These are phyloP conservation scores for Drosophila nasuta DNA, from an alignment of 1,140 invertebrate genomes.

Conservation along the genomic window DNA sequence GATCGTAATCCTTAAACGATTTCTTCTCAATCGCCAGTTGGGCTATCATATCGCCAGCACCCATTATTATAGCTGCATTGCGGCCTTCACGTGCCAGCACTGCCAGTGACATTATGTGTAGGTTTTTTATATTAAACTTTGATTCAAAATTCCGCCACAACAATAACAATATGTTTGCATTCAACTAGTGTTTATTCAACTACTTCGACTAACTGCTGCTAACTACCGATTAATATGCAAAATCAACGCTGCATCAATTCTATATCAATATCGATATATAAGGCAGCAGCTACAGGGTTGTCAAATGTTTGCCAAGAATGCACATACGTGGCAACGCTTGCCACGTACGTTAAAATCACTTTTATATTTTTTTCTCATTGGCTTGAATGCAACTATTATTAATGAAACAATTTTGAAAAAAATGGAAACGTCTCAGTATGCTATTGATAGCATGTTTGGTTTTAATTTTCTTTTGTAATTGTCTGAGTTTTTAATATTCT, in stretches of 20 bases:
- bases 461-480: no score
- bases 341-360: conserved; percentile 25
- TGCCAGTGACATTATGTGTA: conserved; percentile 6
- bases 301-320: background rate
- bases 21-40: conserved; percentile 84
- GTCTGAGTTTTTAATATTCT: background rate
- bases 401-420: background rate
- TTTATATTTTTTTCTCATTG: background rate
- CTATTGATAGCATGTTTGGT: background rate
- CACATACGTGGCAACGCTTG: conserved; percentile 37
- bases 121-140: no score
- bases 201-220: no score
- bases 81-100: conserved; percentile 56
- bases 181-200: no score
- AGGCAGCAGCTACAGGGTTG: background rate
- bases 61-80: conserved; percentile 85
- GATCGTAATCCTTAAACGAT: conserved; percentile 60
- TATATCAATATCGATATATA: background rate
- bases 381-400: background rate
- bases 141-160: no score
- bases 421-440: background rate
- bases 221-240: no score
- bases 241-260: no score
- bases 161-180: no score
- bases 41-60: conserved; percentile 83